phyloP scores from a whole-genome alignment of 2,888 invertebrate genomes.

The Trichogramma evanescens region DNA sequence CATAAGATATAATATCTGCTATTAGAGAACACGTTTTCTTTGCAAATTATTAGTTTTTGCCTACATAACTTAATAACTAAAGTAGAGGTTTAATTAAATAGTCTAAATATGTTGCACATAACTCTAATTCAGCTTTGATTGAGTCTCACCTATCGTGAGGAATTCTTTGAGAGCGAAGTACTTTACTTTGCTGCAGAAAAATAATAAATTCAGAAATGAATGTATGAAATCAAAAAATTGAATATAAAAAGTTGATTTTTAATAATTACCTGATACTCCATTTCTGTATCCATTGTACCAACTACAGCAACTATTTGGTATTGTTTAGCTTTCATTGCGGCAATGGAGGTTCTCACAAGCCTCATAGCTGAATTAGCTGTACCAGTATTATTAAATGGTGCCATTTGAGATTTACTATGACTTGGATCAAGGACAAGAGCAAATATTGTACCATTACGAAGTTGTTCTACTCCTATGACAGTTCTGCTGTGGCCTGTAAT shows the following conservation, averaged over 20 bases:
- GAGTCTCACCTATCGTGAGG: conserved; percentile 64
- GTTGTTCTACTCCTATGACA: conserved; percentile 79
- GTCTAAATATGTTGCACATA: conserved; percentile 29
- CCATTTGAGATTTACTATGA: conserved; percentile 74
- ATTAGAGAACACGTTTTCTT: conserved; percentile 11
- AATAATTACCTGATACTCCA: conserved; percentile 64
- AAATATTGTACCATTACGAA: conserved; percentile 58
- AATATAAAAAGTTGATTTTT: background rate
- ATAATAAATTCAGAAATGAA: conserved; percentile 16
- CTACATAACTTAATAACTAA: conserved; percentile 30
- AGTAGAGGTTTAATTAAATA: conserved; percentile 26
- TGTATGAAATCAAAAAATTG: conserved; percentile 2
- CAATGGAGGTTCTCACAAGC: conserved; percentile 65
- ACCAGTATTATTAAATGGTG: conserved; percentile 54
- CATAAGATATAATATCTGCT: conserved; percentile 19
- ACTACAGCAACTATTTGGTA: conserved; percentile 79
- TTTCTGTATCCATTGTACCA: conserved; percentile 65
- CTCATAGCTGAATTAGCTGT: conserved; percentile 57
- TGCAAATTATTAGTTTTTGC: conserved; percentile 20
- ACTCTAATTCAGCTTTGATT: conserved; percentile 20
- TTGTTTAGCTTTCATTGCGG: conserved; percentile 74
- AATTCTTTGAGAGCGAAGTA: conserved; percentile 65
- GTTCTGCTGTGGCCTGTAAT: conserved; percentile 77
- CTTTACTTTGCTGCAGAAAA: conserved; percentile 67
- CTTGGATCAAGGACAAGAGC: conserved; percentile 80